Evolutionary conservation across 2,888 invertebrate genomes (phyloP).

Genomic region (Polymixis flavicincta): DNA sequence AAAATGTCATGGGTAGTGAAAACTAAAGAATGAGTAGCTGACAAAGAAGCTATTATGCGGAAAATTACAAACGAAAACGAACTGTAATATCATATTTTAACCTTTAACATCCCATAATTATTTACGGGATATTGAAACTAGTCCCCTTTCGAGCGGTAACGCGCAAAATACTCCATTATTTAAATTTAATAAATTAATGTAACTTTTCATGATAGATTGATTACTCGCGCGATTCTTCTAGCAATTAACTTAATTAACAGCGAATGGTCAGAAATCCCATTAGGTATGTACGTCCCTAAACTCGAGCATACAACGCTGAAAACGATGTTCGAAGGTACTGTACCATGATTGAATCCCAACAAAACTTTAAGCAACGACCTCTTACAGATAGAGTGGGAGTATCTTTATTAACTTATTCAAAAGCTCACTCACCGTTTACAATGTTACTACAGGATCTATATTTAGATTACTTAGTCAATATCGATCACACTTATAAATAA

Average conservation of each 20-base stretch:
- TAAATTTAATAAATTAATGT: not conserved
- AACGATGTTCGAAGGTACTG: not conserved
- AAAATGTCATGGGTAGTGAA: not conserved
- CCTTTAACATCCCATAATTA: not conserved
- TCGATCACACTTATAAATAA: conserved; percentile 51
- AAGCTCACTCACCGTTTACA: conserved; percentile 40
- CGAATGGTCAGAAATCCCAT: not conserved
- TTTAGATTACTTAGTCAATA: conserved; percentile 38
- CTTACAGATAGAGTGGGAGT: not conserved
- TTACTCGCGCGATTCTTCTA: not conserved
- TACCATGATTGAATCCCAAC: not conserved
- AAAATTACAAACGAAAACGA: not conserved
- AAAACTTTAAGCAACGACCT: not conserved
- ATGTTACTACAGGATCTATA: conserved; percentile 18
- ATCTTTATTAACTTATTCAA: conserved; percentile 12
- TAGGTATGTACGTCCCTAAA: not conserved
- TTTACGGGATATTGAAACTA: too few relatives aligned
- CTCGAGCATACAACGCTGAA: not conserved
- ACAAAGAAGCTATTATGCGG: not conserved
- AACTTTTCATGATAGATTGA: not conserved
- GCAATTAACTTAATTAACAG: not conserved
- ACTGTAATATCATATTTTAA: too few relatives aligned
- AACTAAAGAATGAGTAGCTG: not conserved
- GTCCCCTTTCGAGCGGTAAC: too few relatives aligned
- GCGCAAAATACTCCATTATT: not conserved